Evolutionary conservation across 2,797 vertebrate species (phyloP).

Genomic region (Chaunax sp.): DNA sequence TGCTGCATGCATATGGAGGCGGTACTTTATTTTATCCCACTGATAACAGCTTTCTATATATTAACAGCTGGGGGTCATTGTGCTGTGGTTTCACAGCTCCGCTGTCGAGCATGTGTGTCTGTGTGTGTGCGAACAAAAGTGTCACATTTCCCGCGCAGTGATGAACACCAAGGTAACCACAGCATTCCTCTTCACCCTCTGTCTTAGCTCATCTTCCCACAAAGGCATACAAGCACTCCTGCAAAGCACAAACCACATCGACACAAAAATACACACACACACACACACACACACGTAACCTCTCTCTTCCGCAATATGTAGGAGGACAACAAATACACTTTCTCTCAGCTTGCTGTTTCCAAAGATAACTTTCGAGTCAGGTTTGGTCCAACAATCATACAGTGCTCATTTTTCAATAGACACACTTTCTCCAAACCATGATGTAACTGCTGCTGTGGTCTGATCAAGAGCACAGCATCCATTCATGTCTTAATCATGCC

Average conservation of each 20-base stretch:
- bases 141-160: slow-evolving; percentile 71
- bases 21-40: slow-evolving; percentile 53
- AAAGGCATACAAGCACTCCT: slow-evolving; percentile 57
- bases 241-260: slow-evolving; percentile 26
- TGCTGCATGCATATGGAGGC: slow-evolving; percentile 46
- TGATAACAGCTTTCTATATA: slow-evolving; percentile 62
- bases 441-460: slow-evolving; percentile 66
- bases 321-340: slow-evolving; percentile 56
- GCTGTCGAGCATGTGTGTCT: slow-evolving; percentile 25
- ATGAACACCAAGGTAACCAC: slow-evolving; percentile 69
- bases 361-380: slow-evolving; percentile 70
- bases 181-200: slow-evolving; percentile 75
- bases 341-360: slow-evolving; percentile 50
- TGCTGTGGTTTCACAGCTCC: slow-evolving; percentile 78
- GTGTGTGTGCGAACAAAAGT: slow-evolving; percentile 46
- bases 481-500: slow-evolving; percentile 67
- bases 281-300: neutral
- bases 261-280: slow-evolving; percentile 18
- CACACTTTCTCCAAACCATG: slow-evolving; percentile 59
- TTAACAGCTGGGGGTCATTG: slow-evolving; percentile 80
- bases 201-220: slow-evolving; percentile 76
- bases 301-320: slow-evolving; percentile 46
- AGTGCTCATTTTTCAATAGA: slow-evolving; percentile 59
- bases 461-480: slow-evolving; percentile 53
- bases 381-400: slow-evolving; percentile 71